Conservation (phyloP, 2,113 vertebrate species). For the Chauna torquata region DNA sequence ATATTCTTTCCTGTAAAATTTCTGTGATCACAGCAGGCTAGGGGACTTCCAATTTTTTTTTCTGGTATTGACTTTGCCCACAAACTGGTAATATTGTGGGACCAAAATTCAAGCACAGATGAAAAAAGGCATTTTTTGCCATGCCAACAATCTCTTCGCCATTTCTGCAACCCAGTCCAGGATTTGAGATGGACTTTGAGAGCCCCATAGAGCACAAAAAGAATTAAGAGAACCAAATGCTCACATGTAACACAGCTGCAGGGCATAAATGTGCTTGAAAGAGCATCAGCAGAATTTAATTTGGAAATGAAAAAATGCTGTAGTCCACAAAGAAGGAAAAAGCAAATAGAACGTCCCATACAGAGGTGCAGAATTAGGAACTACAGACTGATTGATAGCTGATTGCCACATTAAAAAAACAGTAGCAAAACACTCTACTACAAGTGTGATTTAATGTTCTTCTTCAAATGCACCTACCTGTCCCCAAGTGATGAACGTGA, state of each 20-base stretch:
- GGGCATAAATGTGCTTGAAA: neutral
- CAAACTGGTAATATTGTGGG: neutral
- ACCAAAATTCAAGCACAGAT: neutral
- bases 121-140: neutral
- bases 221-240: rapidly evolving
- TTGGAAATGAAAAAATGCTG: neutral
- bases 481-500: neutral
- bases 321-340: neutral
- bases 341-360: neutral
- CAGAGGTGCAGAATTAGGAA: neutral
- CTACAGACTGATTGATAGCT: neutral
- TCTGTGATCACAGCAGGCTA: neutral
- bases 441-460: neutral
- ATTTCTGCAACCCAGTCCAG: neutral
- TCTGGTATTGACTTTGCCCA: neutral
- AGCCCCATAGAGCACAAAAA: neutral
- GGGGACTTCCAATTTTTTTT: neutral
- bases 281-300: neutral
- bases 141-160: neutral
- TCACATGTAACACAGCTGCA: neutral
- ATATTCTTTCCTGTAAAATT: neutral
- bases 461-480: neutral
- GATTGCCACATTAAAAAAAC: rapidly evolving
- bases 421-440: neutral
- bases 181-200: neutral